Conservation (phyloP, 2,888 invertebrate species). For the Andrena fulva region DNA sequence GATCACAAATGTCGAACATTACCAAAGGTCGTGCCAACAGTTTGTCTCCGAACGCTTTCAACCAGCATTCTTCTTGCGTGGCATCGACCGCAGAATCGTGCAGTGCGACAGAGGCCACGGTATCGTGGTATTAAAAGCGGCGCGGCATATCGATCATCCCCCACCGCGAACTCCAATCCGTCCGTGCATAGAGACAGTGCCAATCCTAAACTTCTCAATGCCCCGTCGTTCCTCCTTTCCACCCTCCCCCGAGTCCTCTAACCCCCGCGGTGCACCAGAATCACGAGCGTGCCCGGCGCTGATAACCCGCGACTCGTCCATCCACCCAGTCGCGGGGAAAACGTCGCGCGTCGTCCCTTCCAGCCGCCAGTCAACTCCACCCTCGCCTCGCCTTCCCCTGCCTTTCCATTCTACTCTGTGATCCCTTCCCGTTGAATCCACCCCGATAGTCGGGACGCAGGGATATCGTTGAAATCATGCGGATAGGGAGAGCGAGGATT, state of each 20-base stretch:
- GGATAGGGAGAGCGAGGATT: conserved; percentile 42
- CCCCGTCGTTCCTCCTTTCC: not conserved
- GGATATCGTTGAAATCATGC: conserved; percentile 55
- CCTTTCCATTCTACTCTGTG: not conserved
- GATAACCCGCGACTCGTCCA: conserved; percentile 66
- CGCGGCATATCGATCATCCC: conserved; percentile 60
- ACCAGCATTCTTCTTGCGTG: not conserved
- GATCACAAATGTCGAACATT: no score
- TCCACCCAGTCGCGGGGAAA: conserved; percentile 47
- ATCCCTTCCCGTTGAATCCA: not conserved
- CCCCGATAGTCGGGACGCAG: conserved; percentile 9
- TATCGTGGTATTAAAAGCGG: conserved; percentile 56
- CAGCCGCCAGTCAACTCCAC: not conserved
- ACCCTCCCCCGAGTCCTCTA: not conserved
- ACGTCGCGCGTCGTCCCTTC: conserved; percentile 17
- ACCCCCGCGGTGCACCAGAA: conserved; percentile 40
- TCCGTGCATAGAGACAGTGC: conserved; percentile 40
- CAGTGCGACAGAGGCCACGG: not conserved
- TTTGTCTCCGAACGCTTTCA: no score
- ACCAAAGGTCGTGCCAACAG: no score
- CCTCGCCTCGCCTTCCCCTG: not conserved
- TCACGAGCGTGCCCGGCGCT: conserved; percentile 62
- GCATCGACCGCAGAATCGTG: not conserved
- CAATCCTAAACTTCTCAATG: conserved; percentile 52
- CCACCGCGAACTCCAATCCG: conserved; percentile 33